phyloP scores from a whole-genome alignment of 2,888 invertebrate genomes.

The Campaea margaritaria region DNA sequence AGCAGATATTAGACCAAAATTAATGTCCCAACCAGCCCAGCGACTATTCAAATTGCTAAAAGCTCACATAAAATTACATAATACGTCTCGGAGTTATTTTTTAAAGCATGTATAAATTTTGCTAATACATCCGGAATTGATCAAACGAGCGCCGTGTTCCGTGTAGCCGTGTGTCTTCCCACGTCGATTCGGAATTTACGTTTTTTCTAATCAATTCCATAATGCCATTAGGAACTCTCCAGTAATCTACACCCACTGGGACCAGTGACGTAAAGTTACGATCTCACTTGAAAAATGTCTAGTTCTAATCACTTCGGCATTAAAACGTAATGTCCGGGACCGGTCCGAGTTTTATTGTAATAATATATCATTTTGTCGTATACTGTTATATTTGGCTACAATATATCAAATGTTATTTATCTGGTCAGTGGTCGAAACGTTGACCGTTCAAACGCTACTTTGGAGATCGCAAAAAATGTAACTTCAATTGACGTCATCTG shows the following conservation, averaged over 20 bases:
- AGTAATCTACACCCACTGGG: slow-evolving; percentile 68
- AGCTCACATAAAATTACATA: slow-evolving; percentile 39
- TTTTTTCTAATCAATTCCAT: slow-evolving; percentile 58
- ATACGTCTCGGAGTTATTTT: slow-evolving; percentile 18
- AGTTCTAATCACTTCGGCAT: slow-evolving; percentile 73
- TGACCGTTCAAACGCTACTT: slow-evolving; percentile 60
- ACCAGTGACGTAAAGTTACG: slow-evolving; percentile 58
- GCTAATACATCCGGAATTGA: slow-evolving; percentile 28
- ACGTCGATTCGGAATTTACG: slow-evolving; percentile 51
- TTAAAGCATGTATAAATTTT: slow-evolving; percentile 29
- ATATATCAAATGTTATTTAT: slow-evolving; percentile 78
- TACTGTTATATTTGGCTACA: slow-evolving; percentile 65
- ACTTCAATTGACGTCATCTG: slow-evolving; percentile 32
- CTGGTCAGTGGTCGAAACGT: slow-evolving; percentile 63
- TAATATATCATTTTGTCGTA: slow-evolving; percentile 75
- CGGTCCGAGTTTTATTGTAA: slow-evolving; percentile 65
- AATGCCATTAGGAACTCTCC: slow-evolving; percentile 61
- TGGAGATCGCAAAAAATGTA: slow-evolving; percentile 30
- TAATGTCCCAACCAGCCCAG: slow-evolving; percentile 17
- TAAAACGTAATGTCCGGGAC: slow-evolving; percentile 69
- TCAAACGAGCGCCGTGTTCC: slow-evolving; percentile 28
- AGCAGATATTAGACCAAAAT: slow-evolving; percentile 15
- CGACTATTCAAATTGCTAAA: slow-evolving; percentile 34
- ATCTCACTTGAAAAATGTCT: slow-evolving; percentile 69
- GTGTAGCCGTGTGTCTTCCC: slow-evolving; percentile 29